Evolutionary conservation across 2,888 invertebrate genomes (phyloP).

Genomic region (Pristionchus mayeri): DNA sequence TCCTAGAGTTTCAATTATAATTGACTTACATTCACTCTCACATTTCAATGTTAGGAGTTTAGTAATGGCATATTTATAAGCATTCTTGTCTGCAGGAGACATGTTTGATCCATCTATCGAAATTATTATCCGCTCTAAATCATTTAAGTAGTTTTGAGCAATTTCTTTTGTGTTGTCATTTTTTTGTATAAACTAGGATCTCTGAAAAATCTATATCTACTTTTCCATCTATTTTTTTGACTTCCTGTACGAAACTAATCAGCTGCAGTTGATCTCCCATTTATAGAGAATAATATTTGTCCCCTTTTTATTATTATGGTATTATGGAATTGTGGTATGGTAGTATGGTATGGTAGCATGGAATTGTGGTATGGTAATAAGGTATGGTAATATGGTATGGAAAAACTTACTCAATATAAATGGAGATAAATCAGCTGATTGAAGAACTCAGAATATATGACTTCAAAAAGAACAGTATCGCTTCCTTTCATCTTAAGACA

Average conservation of each 20-base stretch:
- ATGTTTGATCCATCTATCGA: background rate
- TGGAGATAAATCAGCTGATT: background rate
- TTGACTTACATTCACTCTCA: too few species aligned
- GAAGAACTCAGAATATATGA: background rate
- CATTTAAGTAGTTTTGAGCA: background rate
- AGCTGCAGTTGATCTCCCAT: too few species aligned
- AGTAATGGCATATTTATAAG: background rate
- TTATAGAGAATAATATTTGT: too few species aligned
- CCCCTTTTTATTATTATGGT: too few species aligned
- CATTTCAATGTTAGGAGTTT: background rate
- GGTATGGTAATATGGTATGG: background rate
- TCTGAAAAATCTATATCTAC: background rate
- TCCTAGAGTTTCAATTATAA: background rate
- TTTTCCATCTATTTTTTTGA: background rate
- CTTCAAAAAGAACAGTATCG: background rate
- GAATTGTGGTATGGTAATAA: conserved; percentile 21
- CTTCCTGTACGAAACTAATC: background rate
- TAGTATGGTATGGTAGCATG: conserved; percentile 26
- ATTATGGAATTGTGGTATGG: background rate
- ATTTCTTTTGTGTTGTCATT: background rate
- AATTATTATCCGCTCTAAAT: background rate
- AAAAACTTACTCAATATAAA: background rate
- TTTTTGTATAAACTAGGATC: background rate
- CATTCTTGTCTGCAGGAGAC: background rate
- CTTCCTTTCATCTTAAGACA: background rate